Conservation (phyloP, 2,797 vertebrate genomes). For the Todus mexicanus region DNA sequence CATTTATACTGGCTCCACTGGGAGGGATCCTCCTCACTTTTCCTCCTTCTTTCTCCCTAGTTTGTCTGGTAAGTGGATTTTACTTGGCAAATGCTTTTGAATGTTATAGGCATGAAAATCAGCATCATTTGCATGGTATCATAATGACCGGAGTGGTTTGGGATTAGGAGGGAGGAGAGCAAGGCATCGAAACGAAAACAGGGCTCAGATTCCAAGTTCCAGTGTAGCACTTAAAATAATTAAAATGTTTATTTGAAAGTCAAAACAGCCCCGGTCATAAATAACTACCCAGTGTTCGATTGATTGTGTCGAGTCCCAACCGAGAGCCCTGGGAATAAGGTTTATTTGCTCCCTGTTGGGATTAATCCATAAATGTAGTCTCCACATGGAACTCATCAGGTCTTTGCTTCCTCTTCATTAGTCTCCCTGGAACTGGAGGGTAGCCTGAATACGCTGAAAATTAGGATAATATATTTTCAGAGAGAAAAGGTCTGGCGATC, state of each 20-base stretch:
- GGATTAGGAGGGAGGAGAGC: constrained; percentile 7
- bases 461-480: constrained; percentile 57
- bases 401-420: constrained; percentile 66
- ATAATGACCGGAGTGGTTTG: background rate
- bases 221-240: constrained; percentile 69
- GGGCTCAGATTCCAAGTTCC: background rate
- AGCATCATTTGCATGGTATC: background rate
- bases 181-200: background rate
- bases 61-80: background rate
- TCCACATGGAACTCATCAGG: constrained; percentile 67
- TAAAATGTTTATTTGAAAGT: constrained; percentile 70
- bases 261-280: constrained; percentile 56
- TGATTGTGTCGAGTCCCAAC: constrained; percentile 13
- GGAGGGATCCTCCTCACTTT: background rate
- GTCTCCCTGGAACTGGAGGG: constrained; percentile 55
- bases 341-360: constrained; percentile 72
- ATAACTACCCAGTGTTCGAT: constrained; percentile 52
- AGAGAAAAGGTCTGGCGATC: constrained; percentile 16
- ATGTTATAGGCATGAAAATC: background rate
- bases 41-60: background rate
- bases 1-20: accelerated
- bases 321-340: constrained; percentile 57
- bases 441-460: constrained; percentile 61
- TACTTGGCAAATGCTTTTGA: background rate
- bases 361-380: constrained; percentile 73